Evolutionary conservation across 2,888 invertebrate species (phyloP), one percentile per base, ranked within the genome.

Genomic region (Electrophaes corylata): DNA sequence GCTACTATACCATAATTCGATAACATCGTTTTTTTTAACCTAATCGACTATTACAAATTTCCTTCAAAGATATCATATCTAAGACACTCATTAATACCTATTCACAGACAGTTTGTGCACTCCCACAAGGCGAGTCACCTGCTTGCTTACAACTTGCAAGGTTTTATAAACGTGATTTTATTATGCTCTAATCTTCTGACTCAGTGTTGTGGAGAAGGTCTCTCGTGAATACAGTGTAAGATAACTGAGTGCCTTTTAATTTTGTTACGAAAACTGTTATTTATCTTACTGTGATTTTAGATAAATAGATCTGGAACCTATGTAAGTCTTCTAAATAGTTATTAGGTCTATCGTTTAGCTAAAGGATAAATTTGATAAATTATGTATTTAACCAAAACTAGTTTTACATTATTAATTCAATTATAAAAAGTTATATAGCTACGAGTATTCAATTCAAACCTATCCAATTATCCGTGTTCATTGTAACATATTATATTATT

Each of bases 81-180:
- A 44, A 56, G 33, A 20, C 16, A 70, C 57, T 75, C 69, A 74
- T 75, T 78, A 72, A 62, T 70, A 69, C 70, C 62, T 67, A 61
- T 66, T 45, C 14, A 70, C 71, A 66, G 59, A 67, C 49, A 67
- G 66, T 48, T 51, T 29, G 51, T 53, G 50, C 49, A 46, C 47
- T 46, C 51, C 46, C 33, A 51, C 51, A 18, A 45, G 19, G 37
- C 44, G 18, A 57, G 51, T 33, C 46, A 51, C 46, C 20, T 56
- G 48, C 39, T 16, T 23, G 14, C 18, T 47, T 46, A 8, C 18
- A 44, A 37, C 14, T 26, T 48, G 19, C 48, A 55, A 55, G 48
- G 49, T 49, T 39, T 35, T 39, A 5, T 6, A 14, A 51, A 23
- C 16, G 29, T 35, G n/a, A 41, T 45, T 44, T 35, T 26, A 35